A percentile compares a stretch with the other conserved stretches of the same genome.
Evolutionary conservation across 1,140 invertebrate genomes (phyloP).

Genomic region (Leptinotarsa defecta): DNA sequence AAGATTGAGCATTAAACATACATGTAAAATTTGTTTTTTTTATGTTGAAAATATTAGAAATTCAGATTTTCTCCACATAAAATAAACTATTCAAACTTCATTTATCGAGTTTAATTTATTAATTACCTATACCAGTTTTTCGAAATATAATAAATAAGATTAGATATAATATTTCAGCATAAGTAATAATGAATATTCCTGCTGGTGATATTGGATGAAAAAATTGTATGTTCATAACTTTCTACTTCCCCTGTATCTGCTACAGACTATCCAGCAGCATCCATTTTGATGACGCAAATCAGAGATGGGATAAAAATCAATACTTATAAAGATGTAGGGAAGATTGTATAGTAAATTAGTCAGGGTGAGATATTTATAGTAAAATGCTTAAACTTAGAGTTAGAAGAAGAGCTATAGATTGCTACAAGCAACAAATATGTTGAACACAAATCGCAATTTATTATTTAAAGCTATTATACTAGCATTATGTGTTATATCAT

Average conservation of each 20-base stretch:
- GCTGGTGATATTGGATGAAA: too few species aligned
- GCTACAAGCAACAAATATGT: slow-evolving; percentile 41
- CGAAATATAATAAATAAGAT: too few species aligned
- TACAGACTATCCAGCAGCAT: background rate
- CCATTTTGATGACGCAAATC: slow-evolving; percentile 16
- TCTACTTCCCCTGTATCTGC: background rate
- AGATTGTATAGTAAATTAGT: slow-evolving; percentile 6
- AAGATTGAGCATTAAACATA: too few species aligned
- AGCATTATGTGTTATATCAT: slow-evolving; percentile 63
- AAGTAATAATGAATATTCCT: too few species aligned
- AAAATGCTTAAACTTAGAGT: slow-evolving; percentile 29
- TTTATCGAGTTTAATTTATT: too few species aligned
- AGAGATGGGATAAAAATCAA: slow-evolving; percentile 20
- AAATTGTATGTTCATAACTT: background rate
- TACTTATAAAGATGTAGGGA: slow-evolving; percentile 15
- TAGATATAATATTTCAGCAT: too few species aligned
- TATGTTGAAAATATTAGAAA: too few species aligned
- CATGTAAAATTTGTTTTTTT: too few species aligned
- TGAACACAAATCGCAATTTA: slow-evolving; percentile 58
- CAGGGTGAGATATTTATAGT: slow-evolving; percentile 18
- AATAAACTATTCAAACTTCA: too few species aligned
- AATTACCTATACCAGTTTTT: too few species aligned
- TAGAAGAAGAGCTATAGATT: slow-evolving; percentile 19
- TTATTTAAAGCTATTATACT: slow-evolving; percentile 65
- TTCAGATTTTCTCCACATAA: too few species aligned